phyloP scores from a whole-genome alignment of 2,797 vertebrate genomes.

The Thunnus albacares region DNA sequence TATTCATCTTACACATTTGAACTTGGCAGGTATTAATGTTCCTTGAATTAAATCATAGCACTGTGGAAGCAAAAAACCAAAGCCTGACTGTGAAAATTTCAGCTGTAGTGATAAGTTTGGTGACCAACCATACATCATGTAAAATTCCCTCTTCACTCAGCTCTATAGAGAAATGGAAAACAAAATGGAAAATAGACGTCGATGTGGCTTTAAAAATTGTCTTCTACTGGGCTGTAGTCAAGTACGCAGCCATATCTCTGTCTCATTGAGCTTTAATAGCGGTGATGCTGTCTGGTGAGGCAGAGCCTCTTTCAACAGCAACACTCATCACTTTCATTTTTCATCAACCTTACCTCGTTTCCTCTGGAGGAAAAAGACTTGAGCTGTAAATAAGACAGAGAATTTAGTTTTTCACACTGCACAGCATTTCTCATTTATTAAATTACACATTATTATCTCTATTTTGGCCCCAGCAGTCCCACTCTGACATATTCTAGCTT shows the following conservation, averaged over 20 bases:
- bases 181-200: constrained; percentile 20
- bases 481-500: neutral
- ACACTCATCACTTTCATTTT: constrained; percentile 6
- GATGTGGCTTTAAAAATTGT: constrained; percentile 38
- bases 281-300: constrained; percentile 21
- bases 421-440: neutral
- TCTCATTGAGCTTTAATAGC: constrained; percentile 32
- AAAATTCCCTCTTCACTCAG: constrained; percentile 15
- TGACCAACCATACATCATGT: constrained; percentile 20
- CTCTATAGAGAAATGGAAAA: neutral
- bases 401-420: neutral
- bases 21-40: constrained; percentile 1
- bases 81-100: neutral
- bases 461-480: neutral
- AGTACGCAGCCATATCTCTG: constrained; percentile 6
- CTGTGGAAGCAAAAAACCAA: neutral
- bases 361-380: neutral
- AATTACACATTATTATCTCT: neutral
- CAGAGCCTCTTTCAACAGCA: neutral
- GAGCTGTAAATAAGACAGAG: constrained; percentile 16
- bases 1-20: neutral
- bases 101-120: constrained; percentile 7
- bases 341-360: constrained; percentile 26
- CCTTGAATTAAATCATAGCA: neutral
- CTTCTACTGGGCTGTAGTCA: constrained; percentile 12